Conservation (phyloP, 2,797 vertebrate genomes). For the Anguilla marmorata region DNA sequence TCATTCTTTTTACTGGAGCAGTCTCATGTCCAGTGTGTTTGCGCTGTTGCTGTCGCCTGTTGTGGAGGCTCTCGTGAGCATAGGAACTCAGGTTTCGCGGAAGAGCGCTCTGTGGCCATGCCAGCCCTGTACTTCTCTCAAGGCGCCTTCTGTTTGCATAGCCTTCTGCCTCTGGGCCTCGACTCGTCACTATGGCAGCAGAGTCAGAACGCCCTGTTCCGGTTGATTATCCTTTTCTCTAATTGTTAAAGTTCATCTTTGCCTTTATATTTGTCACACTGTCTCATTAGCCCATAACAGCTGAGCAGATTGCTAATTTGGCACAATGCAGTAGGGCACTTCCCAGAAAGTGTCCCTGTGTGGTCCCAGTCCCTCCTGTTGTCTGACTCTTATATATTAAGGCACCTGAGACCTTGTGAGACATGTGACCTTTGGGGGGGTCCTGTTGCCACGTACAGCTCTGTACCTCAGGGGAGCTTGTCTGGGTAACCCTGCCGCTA, state of each 20-base stretch:
- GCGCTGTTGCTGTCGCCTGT: neutral
- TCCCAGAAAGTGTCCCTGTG: slow-evolving; percentile 1
- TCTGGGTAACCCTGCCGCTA: neutral
- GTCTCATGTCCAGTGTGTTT: neutral
- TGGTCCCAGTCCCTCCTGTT: slow-evolving; percentile 16
- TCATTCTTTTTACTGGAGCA: neutral
- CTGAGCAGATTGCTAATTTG: slow-evolving; percentile 18
- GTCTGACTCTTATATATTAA: slow-evolving; percentile 14
- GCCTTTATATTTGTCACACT: neutral
- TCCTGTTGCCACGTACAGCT: neutral
- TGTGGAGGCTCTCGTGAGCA: neutral
- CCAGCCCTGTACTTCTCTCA: neutral
- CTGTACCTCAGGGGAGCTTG: neutral
- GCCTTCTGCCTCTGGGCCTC: neutral
- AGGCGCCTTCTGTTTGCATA: neutral
- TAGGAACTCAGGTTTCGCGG: neutral
- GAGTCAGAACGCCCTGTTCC: neutral
- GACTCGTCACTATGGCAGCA: neutral
- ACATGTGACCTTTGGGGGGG: neutral
- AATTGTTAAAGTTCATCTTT: neutral
- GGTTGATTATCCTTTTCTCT: neutral
- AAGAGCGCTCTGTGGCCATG: neutral
- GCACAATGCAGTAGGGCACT: neutral
- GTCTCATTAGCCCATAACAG: neutral
- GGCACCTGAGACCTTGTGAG: neutral